These are phyloP conservation scores for Liopterus haemorrhoidalis DNA, from an alignment of 2,888 invertebrate genomes.

Conservation along the genomic window DNA sequence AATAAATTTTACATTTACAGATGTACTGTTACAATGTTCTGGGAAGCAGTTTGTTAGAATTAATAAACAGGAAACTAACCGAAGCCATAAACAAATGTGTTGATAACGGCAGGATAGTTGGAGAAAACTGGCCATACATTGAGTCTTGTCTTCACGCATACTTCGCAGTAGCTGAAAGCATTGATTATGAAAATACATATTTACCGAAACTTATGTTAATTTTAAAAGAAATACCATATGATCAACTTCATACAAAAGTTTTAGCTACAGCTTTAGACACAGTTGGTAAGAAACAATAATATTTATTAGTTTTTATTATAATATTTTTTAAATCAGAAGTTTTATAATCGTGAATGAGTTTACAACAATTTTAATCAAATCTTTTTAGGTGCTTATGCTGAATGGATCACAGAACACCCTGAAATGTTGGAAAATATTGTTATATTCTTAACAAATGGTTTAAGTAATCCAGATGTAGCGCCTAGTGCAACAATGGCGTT, in stretches of 20 bases:
- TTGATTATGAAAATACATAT: conserved; percentile 54
- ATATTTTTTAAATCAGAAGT: conserved; percentile 4
- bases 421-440: conserved; percentile 60
- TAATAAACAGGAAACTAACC: conserved; percentile 60
- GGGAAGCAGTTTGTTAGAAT: conserved; percentile 64
- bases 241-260: conserved; percentile 54
- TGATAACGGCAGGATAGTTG: conserved; percentile 38
- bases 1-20: conserved; percentile 43
- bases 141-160: conserved; percentile 65
- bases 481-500: conserved; percentile 81
- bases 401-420: conserved; percentile 74
- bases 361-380: background rate
- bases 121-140: conserved; percentile 51
- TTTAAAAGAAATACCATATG: conserved; percentile 58
- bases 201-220: conserved; percentile 56
- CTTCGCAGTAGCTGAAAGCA: conserved; percentile 58
- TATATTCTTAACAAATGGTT: conserved; percentile 61
- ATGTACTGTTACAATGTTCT: conserved; percentile 82
- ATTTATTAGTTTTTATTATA: background rate
- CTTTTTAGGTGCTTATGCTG: conserved; percentile 67
- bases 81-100: conserved; percentile 49
- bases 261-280: conserved; percentile 70
- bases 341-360: conserved; percentile 9
- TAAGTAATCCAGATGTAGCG: conserved; percentile 61
- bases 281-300: conserved; percentile 50